Conservation (phyloP, 1,140 invertebrate genomes). For the Sitobion miscanthi region DNA sequence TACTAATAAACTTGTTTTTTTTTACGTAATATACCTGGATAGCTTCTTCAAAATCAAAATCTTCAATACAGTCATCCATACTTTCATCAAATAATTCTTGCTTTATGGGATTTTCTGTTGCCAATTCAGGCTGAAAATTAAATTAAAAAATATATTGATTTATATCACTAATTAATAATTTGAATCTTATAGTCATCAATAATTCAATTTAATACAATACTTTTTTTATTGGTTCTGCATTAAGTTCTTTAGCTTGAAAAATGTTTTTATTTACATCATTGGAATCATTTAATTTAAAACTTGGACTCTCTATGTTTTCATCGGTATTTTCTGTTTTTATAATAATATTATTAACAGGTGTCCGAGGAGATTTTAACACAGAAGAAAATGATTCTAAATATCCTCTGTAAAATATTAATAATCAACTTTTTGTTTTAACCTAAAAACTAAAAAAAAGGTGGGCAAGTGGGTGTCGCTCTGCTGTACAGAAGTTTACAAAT, state of each 20-base stretch:
- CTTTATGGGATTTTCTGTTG: not conserved
- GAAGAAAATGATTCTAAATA: slow-evolving; percentile 52
- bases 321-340: not conserved
- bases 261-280: not conserved
- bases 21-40: slow-evolving; percentile 16
- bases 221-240: not conserved
- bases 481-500: no score
- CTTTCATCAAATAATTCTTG: slow-evolving; percentile 24
- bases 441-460: no score
- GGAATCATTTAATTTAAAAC: not conserved
- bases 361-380: not conserved
- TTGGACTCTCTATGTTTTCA: slow-evolving; percentile 5
- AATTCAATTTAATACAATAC: slow-evolving; percentile 6
- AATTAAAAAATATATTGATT: not conserved
- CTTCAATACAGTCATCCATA: slow-evolving; percentile 35
- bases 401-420: not conserved
- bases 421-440: not conserved
- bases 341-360: not conserved
- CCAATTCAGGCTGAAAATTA: not conserved
- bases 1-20: not conserved
- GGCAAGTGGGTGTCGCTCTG: no score
- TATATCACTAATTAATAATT: slow-evolving; percentile 8
- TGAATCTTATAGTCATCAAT: not conserved
- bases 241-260: not conserved
- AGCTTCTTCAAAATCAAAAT: slow-evolving; percentile 48